Evolutionary conservation across 2,113 vertebrate species (phyloP).

Genomic region (Acanthisitta chloris): DNA sequence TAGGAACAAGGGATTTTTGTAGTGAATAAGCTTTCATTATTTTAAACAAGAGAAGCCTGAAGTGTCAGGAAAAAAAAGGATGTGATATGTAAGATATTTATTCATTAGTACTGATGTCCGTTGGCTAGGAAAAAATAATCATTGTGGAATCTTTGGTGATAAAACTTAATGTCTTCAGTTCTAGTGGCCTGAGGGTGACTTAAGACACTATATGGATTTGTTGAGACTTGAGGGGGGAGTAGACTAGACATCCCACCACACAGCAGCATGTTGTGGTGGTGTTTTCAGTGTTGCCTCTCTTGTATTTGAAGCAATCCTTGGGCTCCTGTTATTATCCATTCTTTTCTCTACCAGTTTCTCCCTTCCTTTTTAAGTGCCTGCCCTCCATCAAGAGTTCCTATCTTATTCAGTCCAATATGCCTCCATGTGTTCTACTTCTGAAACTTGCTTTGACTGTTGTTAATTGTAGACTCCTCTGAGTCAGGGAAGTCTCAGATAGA

Average conservation of each 20-base stretch:
- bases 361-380: not conserved
- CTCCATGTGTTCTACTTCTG: not conserved
- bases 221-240: not conserved
- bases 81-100: not conserved
- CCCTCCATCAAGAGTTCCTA: not conserved
- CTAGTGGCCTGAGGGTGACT: not conserved
- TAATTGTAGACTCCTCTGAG: not conserved
- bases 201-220: not conserved
- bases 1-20: not conserved
- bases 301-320: not conserved
- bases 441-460: not conserved
- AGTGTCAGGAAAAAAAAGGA: not conserved
- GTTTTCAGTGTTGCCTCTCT: not conserved
- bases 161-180: not conserved
- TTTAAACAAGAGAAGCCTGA: not conserved
- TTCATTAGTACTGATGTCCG: not conserved
- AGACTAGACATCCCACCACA: not conserved
- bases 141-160: not conserved
- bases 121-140: not conserved
- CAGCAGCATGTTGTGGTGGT: fast-evolving
- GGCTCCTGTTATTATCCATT: not conserved
- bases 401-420: not conserved
- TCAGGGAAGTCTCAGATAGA: not conserved
- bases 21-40: not conserved
- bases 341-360: not conserved